phyloP scores from a whole-genome alignment of 2,888 invertebrate genomes.

The Fragum sueziense region DNA sequence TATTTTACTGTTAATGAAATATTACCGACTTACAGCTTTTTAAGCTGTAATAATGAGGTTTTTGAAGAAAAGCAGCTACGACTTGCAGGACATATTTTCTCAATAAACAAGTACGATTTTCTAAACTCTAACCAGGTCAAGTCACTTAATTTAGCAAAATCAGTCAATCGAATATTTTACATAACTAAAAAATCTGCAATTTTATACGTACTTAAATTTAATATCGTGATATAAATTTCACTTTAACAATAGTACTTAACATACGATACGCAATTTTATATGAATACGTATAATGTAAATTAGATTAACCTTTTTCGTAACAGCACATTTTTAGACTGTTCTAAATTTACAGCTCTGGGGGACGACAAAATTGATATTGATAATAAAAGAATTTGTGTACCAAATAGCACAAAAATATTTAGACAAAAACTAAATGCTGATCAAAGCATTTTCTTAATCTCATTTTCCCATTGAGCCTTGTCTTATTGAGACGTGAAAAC shows the following conservation, averaged over 20 bases:
- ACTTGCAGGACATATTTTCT: no score
- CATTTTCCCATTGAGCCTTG: background rate
- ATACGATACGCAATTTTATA: background rate
- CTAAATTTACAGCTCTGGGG: background rate
- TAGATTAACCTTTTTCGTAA: no score
- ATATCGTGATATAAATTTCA: slow-evolving; percentile 5
- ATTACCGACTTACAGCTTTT: no score
- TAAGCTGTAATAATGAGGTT: background rate
- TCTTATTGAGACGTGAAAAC: background rate
- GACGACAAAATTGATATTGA: background rate
- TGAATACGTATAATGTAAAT: slow-evolving; percentile 7
- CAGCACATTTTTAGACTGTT: background rate
- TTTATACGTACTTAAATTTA: background rate
- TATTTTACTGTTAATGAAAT: no score
- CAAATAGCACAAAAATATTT: background rate
- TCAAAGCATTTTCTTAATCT: background rate
- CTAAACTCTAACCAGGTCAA: background rate
- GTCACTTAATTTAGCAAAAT: background rate
- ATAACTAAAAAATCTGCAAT: background rate
- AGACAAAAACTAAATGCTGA: background rate
- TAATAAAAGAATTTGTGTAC: background rate
- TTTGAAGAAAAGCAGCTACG: no score
- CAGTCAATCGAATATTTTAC: background rate
- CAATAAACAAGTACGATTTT: no score
- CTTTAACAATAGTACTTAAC: slow-evolving; percentile 2